phyloP scores from a whole-genome alignment of 2,113 vertebrate genomes.

The Epinephelus cyanopodus region DNA sequence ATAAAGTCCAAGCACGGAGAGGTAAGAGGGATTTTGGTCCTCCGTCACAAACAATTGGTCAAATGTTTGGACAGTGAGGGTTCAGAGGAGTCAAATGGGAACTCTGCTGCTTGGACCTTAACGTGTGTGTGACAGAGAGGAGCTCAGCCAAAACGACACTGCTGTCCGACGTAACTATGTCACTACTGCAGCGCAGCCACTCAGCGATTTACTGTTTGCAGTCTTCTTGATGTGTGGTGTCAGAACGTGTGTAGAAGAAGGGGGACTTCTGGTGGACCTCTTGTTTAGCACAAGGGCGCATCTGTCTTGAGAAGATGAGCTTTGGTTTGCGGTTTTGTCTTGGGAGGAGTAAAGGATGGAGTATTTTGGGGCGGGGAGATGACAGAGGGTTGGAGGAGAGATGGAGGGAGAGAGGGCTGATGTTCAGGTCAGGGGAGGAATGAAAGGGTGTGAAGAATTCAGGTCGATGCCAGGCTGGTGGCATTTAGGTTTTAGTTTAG shows the following conservation, averaged over 20 bases:
- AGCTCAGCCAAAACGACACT: conserved; percentile 65
- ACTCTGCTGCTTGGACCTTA: conserved; percentile 62
- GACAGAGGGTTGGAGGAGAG: not conserved
- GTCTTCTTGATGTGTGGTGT: conserved; percentile 65
- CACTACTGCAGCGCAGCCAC: conserved; percentile 79
- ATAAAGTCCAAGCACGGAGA: conserved; percentile 58
- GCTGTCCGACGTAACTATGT: conserved; percentile 59
- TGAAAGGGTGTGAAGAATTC: conserved; percentile 27
- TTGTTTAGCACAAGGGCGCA: conserved; percentile 87
- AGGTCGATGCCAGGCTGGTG: conserved; percentile 36
- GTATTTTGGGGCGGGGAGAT: not conserved
- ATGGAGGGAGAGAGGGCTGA: not conserved
- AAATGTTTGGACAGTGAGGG: conserved; percentile 80
- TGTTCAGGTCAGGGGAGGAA: not conserved
- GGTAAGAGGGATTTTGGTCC: conserved; percentile 32
- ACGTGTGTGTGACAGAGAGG: not conserved
- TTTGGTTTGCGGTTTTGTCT: conserved; percentile 46
- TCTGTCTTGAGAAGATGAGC: conserved; percentile 81
- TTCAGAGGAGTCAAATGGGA: conserved; percentile 3
- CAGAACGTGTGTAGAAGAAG: conserved; percentile 88
- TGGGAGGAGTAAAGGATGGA: conserved; percentile 6
- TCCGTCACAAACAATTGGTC: conserved; percentile 85
- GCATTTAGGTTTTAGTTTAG: conserved; percentile 67
- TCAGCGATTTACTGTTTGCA: conserved; percentile 54
- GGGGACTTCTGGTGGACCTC: conserved; percentile 87